These are phyloP conservation scores for Thomomys bottae DNA, from an alignment of 2,113 vertebrate species.

Conservation along the genomic window DNA sequence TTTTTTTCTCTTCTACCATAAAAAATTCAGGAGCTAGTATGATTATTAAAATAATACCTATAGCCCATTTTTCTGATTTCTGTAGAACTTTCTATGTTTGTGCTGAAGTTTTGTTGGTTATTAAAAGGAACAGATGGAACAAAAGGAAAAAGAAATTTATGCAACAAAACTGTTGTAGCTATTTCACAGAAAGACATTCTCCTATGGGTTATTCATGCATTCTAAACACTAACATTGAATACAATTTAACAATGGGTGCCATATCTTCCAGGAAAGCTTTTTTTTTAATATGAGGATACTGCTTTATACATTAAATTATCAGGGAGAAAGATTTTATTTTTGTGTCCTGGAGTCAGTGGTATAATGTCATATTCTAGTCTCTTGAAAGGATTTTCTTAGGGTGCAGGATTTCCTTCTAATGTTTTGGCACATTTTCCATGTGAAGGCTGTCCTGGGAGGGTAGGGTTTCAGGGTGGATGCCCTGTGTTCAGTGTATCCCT, in stretches of 20 bases:
- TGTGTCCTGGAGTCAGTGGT: background rate
- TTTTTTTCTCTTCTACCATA: background rate
- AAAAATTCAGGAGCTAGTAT: background rate
- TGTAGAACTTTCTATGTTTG: background rate
- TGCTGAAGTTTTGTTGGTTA: background rate
- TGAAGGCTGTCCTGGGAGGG: background rate
- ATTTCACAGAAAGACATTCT: constrained; percentile 20
- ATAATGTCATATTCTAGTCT: background rate
- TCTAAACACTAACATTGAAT: background rate
- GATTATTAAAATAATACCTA: background rate
- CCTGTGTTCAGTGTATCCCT: background rate
- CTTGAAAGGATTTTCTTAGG: background rate
- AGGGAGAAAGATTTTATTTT: background rate
- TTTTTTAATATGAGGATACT: constrained; percentile 2
- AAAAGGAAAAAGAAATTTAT: background rate
- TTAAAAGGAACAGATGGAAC: background rate
- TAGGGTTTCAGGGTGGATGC: background rate
- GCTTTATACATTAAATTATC: background rate
- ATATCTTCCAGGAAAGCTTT: background rate
- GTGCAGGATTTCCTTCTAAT: background rate
- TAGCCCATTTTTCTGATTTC: background rate
- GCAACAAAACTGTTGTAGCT: background rate
- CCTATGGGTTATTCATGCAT: background rate
- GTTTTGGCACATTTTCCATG: background rate
- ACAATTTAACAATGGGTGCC: background rate